Conservation (phyloP, 2,797 vertebrate genomes). For the Anguilla megastoma region DNA sequence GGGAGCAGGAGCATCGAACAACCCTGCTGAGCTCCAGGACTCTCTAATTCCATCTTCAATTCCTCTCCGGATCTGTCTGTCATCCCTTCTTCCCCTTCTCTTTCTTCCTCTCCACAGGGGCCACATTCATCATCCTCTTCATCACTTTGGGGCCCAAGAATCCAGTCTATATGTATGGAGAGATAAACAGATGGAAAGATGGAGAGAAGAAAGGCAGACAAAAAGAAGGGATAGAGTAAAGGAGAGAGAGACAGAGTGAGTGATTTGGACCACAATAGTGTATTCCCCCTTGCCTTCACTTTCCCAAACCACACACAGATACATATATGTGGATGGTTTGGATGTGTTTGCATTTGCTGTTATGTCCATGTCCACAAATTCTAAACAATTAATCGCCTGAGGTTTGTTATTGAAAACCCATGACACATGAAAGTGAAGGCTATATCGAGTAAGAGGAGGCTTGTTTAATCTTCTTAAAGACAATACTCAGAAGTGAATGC, state of each 20-base stretch:
- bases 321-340: background rate
- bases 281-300: background rate
- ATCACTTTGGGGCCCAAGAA: slow-evolving; percentile 64
- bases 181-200: background rate
- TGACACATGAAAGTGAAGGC: background rate
- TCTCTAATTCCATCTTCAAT: slow-evolving; percentile 50
- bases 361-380: background rate
- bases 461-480: background rate
- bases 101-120: slow-evolving; percentile 29
- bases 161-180: slow-evolving; percentile 57
- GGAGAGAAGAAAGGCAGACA: background rate
- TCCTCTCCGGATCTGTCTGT: slow-evolving; percentile 38
- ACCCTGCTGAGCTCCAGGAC: slow-evolving; percentile 49
- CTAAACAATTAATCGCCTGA: background rate
- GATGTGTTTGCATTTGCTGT: background rate
- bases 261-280: background rate
- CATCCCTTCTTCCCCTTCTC: background rate
- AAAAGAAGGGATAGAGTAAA: no score
- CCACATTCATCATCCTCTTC: slow-evolving; percentile 56
- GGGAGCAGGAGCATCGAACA: slow-evolving; percentile 28
- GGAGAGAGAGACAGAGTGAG: background rate
- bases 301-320: background rate
- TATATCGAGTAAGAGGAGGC: background rate
- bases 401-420: background rate
- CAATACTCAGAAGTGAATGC: background rate